These are phyloP conservation scores for Taenaris catops DNA, from an alignment of 2,888 invertebrate genomes.

Conservation along the genomic window DNA sequence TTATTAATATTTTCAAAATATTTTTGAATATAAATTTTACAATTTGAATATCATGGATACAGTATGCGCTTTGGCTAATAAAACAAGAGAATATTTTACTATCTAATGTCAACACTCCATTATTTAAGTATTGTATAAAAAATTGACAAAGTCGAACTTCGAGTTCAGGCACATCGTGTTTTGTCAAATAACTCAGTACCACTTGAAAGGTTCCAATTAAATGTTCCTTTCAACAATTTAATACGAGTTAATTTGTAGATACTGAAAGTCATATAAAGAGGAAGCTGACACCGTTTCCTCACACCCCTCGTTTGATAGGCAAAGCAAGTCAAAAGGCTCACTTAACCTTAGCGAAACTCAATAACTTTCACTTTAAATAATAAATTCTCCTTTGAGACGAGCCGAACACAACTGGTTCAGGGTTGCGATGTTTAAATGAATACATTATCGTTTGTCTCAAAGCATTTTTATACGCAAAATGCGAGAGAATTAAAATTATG, in stretches of 20 bases:
- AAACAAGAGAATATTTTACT: too few species aligned
- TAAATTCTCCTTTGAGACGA: conserved; percentile 69
- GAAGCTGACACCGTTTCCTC: conserved; percentile 47
- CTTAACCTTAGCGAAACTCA: conserved; percentile 75
- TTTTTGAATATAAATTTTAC: too few species aligned
- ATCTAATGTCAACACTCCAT: too few species aligned
- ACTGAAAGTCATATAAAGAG: conserved; percentile 45
- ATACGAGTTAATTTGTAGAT: conserved; percentile 38
- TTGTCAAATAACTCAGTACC: conserved; percentile 5
- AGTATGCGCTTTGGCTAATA: too few species aligned
- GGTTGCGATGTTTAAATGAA: conserved; percentile 44
- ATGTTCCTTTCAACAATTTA: conserved; percentile 26
- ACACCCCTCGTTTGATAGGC: conserved; percentile 38
- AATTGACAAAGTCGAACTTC: conserved; percentile 1
- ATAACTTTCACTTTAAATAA: conserved; percentile 76
- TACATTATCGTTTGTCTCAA: conserved; percentile 20
- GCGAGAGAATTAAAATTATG: conserved; percentile 7
- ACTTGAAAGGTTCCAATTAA: conserved; percentile 15
- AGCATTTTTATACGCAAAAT: conserved; percentile 9
- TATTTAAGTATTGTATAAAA: too few species aligned
- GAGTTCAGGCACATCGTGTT: conserved; percentile 1
- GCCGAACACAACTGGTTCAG: conserved; percentile 58
- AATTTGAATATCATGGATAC: too few species aligned
- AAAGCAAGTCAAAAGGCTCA: conserved; percentile 67
- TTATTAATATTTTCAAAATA: too few species aligned